Base-by-base conservation (phyloP, 2,113 vertebrate species). In the Halcyon malimbica region DNA sequence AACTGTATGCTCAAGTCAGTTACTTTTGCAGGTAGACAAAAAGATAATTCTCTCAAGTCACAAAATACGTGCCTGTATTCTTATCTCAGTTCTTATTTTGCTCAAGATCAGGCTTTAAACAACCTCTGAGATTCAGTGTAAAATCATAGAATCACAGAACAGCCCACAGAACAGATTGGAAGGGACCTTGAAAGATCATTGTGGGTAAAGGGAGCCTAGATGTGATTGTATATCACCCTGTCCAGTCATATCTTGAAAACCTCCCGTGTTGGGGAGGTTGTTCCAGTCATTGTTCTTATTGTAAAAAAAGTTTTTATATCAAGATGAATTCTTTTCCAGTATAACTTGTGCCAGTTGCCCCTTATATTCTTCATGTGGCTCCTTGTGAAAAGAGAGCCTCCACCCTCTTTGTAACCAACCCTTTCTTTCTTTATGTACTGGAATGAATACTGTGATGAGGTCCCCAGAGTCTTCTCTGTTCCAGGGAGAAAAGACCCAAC, bases 351-450 rank as follows among this genome's bases (percentile, higher is more conserved):
- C 8, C 9, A 57, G 7, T 15, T 76, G 29, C 10, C 15, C 7
- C 28, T 51, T 29, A 5, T 56, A 33, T 80, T 62, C 18, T 90
- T 29, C 16, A 41, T 8, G 10, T 51, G 37, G 4, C 9, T 67
- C 5, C 17, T 19, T 48, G 16, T n/a, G 63, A 63, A 82, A 23
- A 82, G 21, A 41, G 7, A 57, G 2, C 5, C 6, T 42, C 33
- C 14, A n/a, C 2, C 13, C 5, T 50, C 25, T 86, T 65, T 33
- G 13, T 5, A 24, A 24, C 13, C 17, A 33, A 35, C 35, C 13
- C 2, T 16, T 56, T 1, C 2, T 16, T 56, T 1, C 35, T 35
- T 35, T 13, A 65, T n/a, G 8, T 56, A 10, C 5, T 37, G 9
- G 18, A 65, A 60, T 50, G 18, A 70, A 60, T 50, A 56, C 39